Conservation (phyloP, 2,113 vertebrate genomes). For the Apteryx owenii region DNA sequence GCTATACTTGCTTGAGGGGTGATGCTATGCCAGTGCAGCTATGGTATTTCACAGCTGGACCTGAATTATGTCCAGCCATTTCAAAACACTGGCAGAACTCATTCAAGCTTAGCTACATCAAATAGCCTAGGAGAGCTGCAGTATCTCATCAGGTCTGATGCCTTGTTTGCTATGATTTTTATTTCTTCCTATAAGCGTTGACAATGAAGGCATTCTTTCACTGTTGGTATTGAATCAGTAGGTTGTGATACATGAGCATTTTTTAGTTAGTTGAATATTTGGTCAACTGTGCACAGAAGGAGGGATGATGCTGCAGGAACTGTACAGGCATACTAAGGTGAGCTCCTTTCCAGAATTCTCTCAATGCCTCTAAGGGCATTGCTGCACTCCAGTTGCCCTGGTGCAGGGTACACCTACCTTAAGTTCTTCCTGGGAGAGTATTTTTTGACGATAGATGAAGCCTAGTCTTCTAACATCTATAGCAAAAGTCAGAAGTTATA, state of each 20-base stretch:
- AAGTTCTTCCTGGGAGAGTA: neutral
- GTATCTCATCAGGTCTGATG: neutral
- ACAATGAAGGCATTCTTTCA: neutral
- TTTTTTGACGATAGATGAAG: neutral
- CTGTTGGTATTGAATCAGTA: neutral
- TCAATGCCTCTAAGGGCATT: neutral
- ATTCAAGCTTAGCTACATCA: neutral
- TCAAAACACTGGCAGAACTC: neutral
- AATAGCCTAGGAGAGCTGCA: neutral
- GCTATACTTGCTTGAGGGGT: neutral
- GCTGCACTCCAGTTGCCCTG: neutral
- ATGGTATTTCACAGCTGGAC: neutral
- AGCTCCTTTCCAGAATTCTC: neutral
- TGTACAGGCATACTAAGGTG: neutral
- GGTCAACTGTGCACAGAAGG: neutral
- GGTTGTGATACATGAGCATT: neutral
- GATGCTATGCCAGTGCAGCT: neutral
- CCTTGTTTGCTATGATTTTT: neutral
- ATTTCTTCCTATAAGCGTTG: neutral
- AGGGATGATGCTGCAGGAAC: neutral
- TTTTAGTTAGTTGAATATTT: neutral
- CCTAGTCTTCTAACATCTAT: neutral
- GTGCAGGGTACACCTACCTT: neutral
- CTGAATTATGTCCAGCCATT: neutral
- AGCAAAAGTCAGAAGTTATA: neutral